phyloP scores from a whole-genome alignment of 2,113 vertebrate genomes.

The Propithecus coquereli region DNA sequence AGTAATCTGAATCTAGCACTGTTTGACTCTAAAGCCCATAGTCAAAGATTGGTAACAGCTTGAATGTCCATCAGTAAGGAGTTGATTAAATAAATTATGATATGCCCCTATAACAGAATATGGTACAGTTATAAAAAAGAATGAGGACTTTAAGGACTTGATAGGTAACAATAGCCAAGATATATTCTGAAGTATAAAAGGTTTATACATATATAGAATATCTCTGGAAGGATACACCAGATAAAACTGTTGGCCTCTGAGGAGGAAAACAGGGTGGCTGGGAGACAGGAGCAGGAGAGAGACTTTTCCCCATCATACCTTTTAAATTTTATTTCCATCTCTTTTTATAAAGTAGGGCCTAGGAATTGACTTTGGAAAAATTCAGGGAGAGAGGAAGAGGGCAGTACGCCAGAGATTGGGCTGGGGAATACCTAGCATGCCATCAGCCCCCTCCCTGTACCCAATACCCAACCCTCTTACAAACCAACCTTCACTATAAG shows the following conservation, averaged over 20 bases:
- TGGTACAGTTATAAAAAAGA: neutral
- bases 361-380: neutral
- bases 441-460: neutral
- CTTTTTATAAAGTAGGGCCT: conserved; percentile 2
- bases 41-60: conserved; percentile 29
- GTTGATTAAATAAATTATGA: conserved; percentile 39
- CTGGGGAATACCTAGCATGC: neutral
- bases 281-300: neutral
- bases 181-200: conserved; percentile 40
- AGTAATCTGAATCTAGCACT: neutral
- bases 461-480: neutral
- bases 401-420: neutral
- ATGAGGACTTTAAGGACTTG: conserved; percentile 9
- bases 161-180: neutral
- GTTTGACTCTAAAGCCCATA: conserved; percentile 37
- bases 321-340: conserved; percentile 33
- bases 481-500: neutral
- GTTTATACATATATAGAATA: neutral
- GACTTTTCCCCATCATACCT: neutral
- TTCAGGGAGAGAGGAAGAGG: neutral
- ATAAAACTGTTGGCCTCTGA: neutral
- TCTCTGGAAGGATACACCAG: conserved; percentile 9
- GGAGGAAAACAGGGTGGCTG: neutral
- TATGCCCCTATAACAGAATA: neutral
- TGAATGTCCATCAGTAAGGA: conserved; percentile 34